phyloP scores from a whole-genome alignment of 2,888 invertebrate genomes.

The Nephrotoma flavescens region DNA sequence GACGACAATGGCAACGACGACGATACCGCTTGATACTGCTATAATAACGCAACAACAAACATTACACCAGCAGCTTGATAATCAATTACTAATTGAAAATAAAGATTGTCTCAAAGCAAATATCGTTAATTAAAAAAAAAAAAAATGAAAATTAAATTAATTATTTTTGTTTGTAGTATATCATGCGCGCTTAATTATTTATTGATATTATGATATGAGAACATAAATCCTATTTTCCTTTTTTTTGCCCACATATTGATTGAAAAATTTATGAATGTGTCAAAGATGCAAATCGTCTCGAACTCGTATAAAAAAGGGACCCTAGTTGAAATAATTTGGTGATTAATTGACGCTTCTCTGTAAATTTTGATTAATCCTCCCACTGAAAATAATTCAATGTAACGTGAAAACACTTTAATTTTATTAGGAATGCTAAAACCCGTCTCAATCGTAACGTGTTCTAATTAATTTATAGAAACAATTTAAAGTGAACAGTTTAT shows the following conservation, averaged over 20 bases:
- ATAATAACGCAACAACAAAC: constrained; percentile 14
- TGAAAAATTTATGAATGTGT: neutral
- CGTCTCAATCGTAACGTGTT: too few species aligned
- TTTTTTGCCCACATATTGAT: neutral
- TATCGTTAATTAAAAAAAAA: neutral
- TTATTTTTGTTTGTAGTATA: neutral
- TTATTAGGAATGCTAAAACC: too few species aligned
- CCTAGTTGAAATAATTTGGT: too few species aligned
- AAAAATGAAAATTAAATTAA: neutral
- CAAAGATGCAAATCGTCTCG: neutral
- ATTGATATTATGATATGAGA: neutral
- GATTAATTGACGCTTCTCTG: too few species aligned
- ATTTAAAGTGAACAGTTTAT: too few species aligned
- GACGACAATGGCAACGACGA: constrained; percentile 41
- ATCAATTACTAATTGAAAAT: neutral
- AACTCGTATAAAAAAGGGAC: too few species aligned
- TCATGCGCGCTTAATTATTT: neutral
- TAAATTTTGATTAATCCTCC: too few species aligned
- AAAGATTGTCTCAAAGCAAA: neutral
- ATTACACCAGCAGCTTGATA: neutral
- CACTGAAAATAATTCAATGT: too few species aligned
- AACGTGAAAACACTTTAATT: too few species aligned
- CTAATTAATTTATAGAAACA: too few species aligned
- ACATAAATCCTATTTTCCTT: neutral
- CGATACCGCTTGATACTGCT: constrained; percentile 24